Percentiles rank a stretch among this genome's conserved stretches.
Evolutionary conservation across 2,888 invertebrate genomes (phyloP).

Genomic region (Helleia helle): DNA sequence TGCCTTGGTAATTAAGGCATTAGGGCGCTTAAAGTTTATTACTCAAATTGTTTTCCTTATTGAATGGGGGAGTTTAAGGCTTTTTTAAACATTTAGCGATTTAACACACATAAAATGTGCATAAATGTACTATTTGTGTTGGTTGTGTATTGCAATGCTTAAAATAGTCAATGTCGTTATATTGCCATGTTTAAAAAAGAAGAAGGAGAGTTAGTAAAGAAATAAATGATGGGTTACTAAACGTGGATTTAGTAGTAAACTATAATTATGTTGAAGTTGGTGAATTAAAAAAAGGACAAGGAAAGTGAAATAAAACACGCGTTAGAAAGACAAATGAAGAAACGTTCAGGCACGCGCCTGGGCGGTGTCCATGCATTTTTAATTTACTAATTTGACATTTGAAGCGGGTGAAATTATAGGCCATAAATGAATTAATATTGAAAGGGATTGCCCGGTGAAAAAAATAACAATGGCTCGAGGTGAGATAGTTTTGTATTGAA

Average conservation of each 20-base stretch:
- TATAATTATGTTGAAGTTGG: conserved; percentile 51
- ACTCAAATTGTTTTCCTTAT: conserved; percentile 19
- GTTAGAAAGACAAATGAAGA: conserved; percentile 59
- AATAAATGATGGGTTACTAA: conserved; percentile 13
- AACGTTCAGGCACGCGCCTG: conserved; percentile 46
- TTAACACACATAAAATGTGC: too few relatives aligned
- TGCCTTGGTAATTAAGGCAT: conserved; percentile 28
- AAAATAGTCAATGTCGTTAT: not conserved
- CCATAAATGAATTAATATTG: conserved; percentile 69
- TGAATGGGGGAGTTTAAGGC: conserved; percentile 7
- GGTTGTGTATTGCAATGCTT: too few relatives aligned
- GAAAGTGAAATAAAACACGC: conserved; percentile 30
- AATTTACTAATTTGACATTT: conserved; percentile 70
- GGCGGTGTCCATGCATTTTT: conserved; percentile 66
- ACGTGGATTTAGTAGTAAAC: conserved; percentile 27
- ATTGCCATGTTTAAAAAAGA: not conserved
- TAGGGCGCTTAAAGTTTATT: conserved; percentile 22
- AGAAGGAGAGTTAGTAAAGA: conserved; percentile 10
- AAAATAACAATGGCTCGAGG: not conserved
- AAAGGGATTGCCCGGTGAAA: conserved; percentile 33
- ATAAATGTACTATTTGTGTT: too few relatives aligned
- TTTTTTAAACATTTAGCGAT: too few relatives aligned
- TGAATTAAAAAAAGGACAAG: conserved; percentile 30
- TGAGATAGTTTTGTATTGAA: too few relatives aligned
- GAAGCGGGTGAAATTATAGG: conserved; percentile 60